A percentile compares a stretch with the other conserved stretches of the same genome.
phyloP scores from a whole-genome alignment of 2,113 vertebrate genomes.

The Rhombomys opimus region DNA sequence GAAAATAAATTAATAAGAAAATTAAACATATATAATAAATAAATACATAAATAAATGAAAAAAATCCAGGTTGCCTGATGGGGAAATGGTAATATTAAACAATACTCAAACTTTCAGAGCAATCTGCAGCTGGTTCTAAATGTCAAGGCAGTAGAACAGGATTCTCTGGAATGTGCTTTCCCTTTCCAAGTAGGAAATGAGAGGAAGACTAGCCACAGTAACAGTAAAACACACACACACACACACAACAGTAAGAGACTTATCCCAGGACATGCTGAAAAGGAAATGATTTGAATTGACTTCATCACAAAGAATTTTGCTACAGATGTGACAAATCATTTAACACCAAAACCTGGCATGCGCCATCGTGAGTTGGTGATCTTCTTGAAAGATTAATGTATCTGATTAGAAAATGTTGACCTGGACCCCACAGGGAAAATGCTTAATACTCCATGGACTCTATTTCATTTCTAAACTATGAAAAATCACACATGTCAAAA shows the following conservation, averaged over 20 bases:
- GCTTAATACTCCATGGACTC: background rate
- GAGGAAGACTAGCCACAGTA: background rate
- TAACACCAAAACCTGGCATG: background rate
- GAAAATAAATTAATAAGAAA: too few relatives aligned
- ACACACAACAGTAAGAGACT: background rate
- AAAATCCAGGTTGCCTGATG: background rate
- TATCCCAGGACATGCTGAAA: background rate
- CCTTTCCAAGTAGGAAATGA: slow-evolving; percentile 34
- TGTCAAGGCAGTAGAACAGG: background rate
- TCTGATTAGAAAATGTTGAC: background rate
- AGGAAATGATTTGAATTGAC: slow-evolving; percentile 8
- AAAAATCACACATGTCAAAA: background rate
- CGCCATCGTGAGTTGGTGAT: background rate
- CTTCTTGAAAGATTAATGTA: slow-evolving; percentile 7
- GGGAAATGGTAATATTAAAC: background rate
- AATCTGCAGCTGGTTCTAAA: slow-evolving; percentile 22
- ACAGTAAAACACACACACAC: background rate
- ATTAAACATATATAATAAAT: too few relatives aligned
- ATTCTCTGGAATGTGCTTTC: background rate
- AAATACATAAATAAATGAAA: background rate
- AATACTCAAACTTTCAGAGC: slow-evolving; percentile 51
- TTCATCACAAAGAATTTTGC: background rate
- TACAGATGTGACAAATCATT: background rate
- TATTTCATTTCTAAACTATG: background rate
- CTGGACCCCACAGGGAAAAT: background rate